Base-by-base conservation (phyloP, 2,888 invertebrate genomes). In the Dusona sp. region DNA sequence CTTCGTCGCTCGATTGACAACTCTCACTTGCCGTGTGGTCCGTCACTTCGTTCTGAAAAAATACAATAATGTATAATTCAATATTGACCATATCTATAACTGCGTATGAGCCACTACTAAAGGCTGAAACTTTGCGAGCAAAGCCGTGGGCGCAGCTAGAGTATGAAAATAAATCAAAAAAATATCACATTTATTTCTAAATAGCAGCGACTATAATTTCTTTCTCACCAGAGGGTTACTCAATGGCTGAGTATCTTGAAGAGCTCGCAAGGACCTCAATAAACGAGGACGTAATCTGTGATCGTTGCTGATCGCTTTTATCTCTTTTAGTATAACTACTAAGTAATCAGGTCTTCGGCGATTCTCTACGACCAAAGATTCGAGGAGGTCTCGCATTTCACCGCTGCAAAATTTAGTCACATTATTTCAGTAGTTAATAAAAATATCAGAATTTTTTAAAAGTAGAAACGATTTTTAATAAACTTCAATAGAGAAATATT, bases 11-110 rank as follows among this genome's bases (percentile, higher is more conserved):
- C 4, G 93, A 93, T 38, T 91, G 92, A 73, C 92, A 92, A 88
- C 92, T 92, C 84, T 93, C 92, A 81, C 93, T 93, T 9, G 91
- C 91, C 36, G 92, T 92, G 83, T 92, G 91, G 85, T 93, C 92
- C 45, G 91, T 90, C 19, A 88, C 88, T 89, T 93, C 92, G 74
- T 92, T 92, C 92, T 92, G 64, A 9, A 80, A 72, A 61, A 64
- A 29, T 3, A 0, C 25, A n/a, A 61, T 2, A 16, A 29, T 61
- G 6, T 0, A 61, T 42, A 13, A 22, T 22, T 68, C 19, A 29
- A 48, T 70, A 29, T 45, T n/a, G 9, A 38, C 22, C 25, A 3
- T n/a, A 19, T 19, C 7, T 48, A 4, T 7, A 19, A 4, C 2
- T 42, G 13, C 13, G 11, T 13, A 42, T 42, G 38, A 38, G 9